Base-by-base conservation (phyloP, 2,888 invertebrate species). In the Lingula anatina region DNA sequence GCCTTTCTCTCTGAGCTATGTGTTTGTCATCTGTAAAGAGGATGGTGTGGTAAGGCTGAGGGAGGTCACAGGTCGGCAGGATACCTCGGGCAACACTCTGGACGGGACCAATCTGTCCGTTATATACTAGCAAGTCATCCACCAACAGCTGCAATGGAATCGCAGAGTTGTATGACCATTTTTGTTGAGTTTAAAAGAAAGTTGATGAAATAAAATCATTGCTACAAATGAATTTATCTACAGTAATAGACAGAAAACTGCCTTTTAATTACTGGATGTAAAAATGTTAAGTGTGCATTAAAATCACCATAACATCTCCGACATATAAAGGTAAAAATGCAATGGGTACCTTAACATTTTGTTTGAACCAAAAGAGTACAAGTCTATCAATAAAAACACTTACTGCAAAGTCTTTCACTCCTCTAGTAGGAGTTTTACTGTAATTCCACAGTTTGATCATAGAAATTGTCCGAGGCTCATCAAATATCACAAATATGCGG, bases 371-470 rank as follows among this genome's bases (percentile, higher is more conserved):
- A n/a, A n/a, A n/a, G n/a, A n/a, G n/a, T n/a, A n/a, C n/a, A n/a
- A n/a, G n/a, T n/a, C n/a, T n/a, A n/a, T n/a, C n/a, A n/a, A n/a
- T n/a, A n/a, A n/a, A n/a, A 15, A 12, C 21, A 80, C 83, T 82
- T 77, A 89, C 89, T 56, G 85, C 87, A 76, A 89, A 87, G 77
- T 90, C 89, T 71, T 87, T 87, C 24, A 89, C 87, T 7, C 89
- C 89, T 65, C 90, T 80, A 4, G 78, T 79, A 0, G 86, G 83
- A 0, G 87, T 87, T 78, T 90, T 90, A 27, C 85, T 84, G 70
- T 90, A 90, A 78, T 90, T 90, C 88, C 88, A 90, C 56, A 90
- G 78, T 69, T 86, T 86, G 51, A 90, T 83, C 66, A 84, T 84
- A 15, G 86, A 87, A 12, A 90, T 81, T 18, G 83, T 83, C 2